phyloP scores from a whole-genome alignment of 2,888 invertebrate species.

The Megamerina dolium region DNA sequence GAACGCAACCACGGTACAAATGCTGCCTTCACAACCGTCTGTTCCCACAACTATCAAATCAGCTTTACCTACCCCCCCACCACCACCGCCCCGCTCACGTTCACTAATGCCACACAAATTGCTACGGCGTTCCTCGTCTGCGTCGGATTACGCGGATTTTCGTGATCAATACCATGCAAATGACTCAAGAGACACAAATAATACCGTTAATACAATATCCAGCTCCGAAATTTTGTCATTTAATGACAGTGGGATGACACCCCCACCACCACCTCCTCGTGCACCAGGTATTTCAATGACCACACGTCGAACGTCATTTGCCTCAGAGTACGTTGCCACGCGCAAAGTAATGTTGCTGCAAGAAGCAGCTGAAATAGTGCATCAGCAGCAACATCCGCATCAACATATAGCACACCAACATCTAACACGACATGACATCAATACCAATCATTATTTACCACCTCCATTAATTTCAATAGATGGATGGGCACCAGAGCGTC shows the following conservation, averaged over 20 bases:
- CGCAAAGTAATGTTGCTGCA: conserved; percentile 44
- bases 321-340: conserved; percentile 59
- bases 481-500: conserved; percentile 68
- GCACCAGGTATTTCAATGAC: conserved; percentile 35
- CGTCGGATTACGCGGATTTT: conserved; percentile 60
- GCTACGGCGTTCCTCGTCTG: conserved; percentile 58
- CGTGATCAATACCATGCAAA: conserved; percentile 41
- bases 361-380: conserved; percentile 40
- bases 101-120: conserved; percentile 41
- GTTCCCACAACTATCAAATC: conserved; percentile 21
- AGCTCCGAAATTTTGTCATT: conserved; percentile 46
- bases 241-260: conserved; percentile 48
- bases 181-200: conserved; percentile 28
- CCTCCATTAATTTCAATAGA: conserved; percentile 27
- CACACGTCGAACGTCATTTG: conserved; percentile 57
- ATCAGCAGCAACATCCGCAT: conserved; percentile 45
- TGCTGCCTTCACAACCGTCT: not conserved
- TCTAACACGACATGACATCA: conserved; percentile 5
- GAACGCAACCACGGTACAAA: not conserved
- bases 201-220: conserved; percentile 41
- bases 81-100: conserved; percentile 46
- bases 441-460: conserved; percentile 9
- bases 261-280: conserved; percentile 49
- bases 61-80: conserved; percentile 47
- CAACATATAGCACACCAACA: conserved; percentile 27